phyloP scores from a whole-genome alignment of 2,888 invertebrate species.

The Drosophila longiperda region DNA sequence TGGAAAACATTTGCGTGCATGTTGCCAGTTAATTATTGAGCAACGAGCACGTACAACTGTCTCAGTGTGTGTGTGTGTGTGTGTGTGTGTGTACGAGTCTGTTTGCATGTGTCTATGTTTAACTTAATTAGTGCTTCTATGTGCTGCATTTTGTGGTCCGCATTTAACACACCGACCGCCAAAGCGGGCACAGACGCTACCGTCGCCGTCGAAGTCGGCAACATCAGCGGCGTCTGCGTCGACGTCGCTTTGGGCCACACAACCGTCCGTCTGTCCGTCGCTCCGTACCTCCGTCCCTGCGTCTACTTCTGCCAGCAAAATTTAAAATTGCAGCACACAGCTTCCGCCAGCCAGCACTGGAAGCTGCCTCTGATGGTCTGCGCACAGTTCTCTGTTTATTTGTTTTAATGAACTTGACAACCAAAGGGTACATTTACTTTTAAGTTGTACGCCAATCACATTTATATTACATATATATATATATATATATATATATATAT shows the following conservation, averaged over 20 bases:
- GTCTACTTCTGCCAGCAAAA: conserved; percentile 47
- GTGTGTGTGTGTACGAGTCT: conserved; percentile 45
- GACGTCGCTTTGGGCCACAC: conserved; percentile 49
- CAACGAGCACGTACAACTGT: conserved; percentile 69
- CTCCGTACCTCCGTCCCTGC: conserved; percentile 9
- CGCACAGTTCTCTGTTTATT: conserved; percentile 57
- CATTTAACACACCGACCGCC: conserved; percentile 72
- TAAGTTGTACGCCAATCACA: neutral
- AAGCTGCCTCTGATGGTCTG: conserved; percentile 34
- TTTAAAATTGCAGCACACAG: conserved; percentile 69
- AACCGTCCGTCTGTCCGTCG: neutral
- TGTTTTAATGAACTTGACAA: conserved; percentile 37
- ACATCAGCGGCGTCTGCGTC: conserved; percentile 17
- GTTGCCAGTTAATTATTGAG: conserved; percentile 78
- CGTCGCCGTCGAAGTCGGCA: conserved; percentile 13
- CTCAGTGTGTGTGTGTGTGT: conserved; percentile 28
- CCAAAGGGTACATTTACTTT: conserved; percentile 5
- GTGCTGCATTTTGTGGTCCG: conserved; percentile 75
- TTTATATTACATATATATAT: neutral
- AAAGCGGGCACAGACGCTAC: conserved; percentile 39
- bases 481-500: neutral
- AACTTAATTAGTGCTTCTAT: conserved; percentile 79
- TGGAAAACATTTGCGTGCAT: conserved; percentile 64
- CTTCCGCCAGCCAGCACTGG: conserved; percentile 41
- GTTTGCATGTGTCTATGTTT: conserved; percentile 78